A percentile compares a stretch with the other conserved stretches of the same genome.
phyloP scores from a whole-genome alignment of 2,888 invertebrate species.

The Stenchaetothrips biformis region DNA sequence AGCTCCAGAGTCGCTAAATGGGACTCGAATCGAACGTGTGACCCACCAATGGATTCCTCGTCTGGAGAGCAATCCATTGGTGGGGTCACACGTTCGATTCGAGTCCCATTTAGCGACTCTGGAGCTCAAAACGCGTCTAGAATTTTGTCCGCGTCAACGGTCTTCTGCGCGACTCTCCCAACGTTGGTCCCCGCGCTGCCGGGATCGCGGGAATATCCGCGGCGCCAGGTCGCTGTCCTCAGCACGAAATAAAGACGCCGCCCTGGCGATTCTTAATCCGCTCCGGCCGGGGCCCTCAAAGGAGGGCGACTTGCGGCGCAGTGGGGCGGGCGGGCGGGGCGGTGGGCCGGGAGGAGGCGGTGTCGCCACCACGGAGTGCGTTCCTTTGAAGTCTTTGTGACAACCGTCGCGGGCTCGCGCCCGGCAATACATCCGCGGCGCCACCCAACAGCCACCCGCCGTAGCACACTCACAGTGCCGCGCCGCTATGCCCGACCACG shows the following conservation, averaged over 20 bases:
- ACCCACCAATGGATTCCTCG: too few species aligned
- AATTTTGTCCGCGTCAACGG: too few species aligned
- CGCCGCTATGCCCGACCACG: too few species aligned
- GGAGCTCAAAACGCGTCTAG: too few species aligned
- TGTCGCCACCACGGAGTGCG: neutral
- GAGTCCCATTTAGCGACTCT: too few species aligned
- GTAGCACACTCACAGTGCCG: too few species aligned
- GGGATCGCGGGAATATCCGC: neutral
- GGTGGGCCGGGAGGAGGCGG: neutral
- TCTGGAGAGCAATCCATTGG: too few species aligned
- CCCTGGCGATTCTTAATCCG: neutral
- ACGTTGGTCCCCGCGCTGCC: neutral
- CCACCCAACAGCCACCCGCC: too few species aligned
- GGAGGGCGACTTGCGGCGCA: neutral
- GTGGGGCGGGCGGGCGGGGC: neutral
- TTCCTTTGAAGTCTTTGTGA: slow-evolving; percentile 6
- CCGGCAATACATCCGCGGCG: neutral
- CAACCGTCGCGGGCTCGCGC: neutral
- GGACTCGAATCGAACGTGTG: too few species aligned
- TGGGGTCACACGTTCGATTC: too few species aligned
- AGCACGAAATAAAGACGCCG: neutral
- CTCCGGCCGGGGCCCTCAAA: neutral
- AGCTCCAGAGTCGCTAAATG: too few species aligned
- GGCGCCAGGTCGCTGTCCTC: neutral
- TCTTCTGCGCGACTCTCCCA: too few species aligned